Conservation (phyloP, 64 coral and sea anemone species). For the Exaiptasia diaphana region DNA sequence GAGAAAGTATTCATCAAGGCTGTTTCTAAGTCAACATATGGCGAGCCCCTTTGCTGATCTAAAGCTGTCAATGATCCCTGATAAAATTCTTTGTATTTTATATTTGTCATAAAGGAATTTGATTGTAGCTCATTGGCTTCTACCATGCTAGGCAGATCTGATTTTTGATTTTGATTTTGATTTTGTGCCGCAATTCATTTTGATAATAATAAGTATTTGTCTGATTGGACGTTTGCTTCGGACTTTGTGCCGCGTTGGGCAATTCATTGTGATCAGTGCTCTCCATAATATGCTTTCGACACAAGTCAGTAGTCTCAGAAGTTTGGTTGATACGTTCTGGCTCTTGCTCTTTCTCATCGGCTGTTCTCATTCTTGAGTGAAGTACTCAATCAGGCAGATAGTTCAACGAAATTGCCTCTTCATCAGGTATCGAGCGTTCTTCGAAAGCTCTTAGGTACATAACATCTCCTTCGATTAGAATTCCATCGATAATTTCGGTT, state of each 20-base stretch:
- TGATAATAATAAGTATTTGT: neutral
- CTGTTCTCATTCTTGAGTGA: too few species aligned
- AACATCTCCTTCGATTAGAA: slow-evolving; percentile 44
- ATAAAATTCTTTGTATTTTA: slow-evolving; percentile 14
- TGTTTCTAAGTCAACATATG: slow-evolving; percentile 14
- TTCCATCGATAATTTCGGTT: slow-evolving; percentile 5
- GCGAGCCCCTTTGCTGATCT: neutral
- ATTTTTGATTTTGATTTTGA: too few species aligned
- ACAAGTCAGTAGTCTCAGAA: neutral
- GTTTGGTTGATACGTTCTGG: too few species aligned
- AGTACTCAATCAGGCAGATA: neutral
- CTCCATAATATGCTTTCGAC: too few species aligned
- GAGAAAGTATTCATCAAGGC: slow-evolving; percentile 31
- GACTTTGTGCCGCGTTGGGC: neutral
- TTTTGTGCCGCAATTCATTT: neutral
- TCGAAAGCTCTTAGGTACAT: neutral
- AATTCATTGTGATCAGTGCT: neutral
- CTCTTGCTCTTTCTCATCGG: too few species aligned
- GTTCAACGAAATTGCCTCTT: slow-evolving; percentile 1
- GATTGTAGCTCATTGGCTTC: slow-evolving; percentile 14
- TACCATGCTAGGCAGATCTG: neutral
- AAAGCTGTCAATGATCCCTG: neutral
- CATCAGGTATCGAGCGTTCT: neutral
- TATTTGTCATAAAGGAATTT: neutral
- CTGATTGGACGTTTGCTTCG: neutral